A percentile compares a stretch with the other conserved stretches of the same genome.
Evolutionary conservation across 2,113 vertebrate species (phyloP).

Genomic region (Macquaria ambigua): DNA sequence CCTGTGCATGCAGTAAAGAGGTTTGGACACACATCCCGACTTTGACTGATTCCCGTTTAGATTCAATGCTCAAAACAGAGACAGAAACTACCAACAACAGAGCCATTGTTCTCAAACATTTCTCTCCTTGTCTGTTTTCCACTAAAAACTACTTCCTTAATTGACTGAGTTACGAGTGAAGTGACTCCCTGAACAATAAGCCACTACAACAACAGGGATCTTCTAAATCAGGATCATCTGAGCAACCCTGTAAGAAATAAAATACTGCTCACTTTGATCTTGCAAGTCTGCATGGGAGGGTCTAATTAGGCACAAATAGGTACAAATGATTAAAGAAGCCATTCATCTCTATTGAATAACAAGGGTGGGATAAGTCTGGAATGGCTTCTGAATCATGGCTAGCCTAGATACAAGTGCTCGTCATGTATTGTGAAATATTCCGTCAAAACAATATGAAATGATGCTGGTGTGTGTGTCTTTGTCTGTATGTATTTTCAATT

Average conservation of each 20-base stretch:
- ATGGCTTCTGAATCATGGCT: not conserved
- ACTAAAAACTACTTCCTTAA: not conserved
- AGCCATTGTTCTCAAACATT: constrained; percentile 20
- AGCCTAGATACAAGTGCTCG: not conserved
- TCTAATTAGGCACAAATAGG: constrained; percentile 30
- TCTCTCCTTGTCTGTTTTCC: not conserved
- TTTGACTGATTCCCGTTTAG: not conserved
- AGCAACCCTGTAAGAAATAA: not conserved
- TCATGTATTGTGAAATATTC: constrained; percentile 1
- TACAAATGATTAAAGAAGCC: constrained; percentile 32
- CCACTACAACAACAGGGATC: not conserved
- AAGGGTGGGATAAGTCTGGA: not conserved
- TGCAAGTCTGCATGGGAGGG: not conserved
- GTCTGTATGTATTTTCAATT: constrained; percentile 30
- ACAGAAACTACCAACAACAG: constrained; percentile 16
- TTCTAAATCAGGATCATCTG: not conserved
- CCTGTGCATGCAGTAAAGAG: not conserved
- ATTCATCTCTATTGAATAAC: constrained; percentile 30
- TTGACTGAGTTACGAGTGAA: not conserved
- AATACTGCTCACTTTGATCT: constrained; percentile 29
- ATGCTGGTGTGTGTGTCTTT: constrained; percentile 4
- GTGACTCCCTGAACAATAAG: not conserved
- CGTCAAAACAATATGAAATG: constrained; percentile 4
- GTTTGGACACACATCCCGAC: constrained; percentile 16
- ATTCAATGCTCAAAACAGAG: constrained; percentile 1